Conservation (phyloP, 2,888 invertebrate species). For the Zygothrica quintamaculata region DNA sequence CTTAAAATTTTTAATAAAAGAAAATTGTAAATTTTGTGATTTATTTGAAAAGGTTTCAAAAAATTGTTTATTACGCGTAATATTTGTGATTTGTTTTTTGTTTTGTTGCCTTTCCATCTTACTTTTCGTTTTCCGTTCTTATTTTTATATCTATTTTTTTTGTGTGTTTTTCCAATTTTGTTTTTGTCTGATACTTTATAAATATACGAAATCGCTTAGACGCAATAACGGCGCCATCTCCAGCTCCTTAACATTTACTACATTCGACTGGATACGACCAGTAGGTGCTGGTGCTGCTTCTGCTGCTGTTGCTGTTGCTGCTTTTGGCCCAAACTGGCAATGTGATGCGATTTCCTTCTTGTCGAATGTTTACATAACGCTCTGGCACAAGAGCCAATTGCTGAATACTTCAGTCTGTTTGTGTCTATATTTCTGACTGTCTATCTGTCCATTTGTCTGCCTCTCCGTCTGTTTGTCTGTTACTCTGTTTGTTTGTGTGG, state of each 20-base stretch:
- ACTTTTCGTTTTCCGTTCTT: background rate
- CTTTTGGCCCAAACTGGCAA: background rate
- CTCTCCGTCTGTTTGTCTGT: constrained; percentile 30
- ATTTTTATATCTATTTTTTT: constrained; percentile 7
- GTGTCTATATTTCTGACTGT: constrained; percentile 24
- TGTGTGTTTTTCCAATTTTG: constrained; percentile 15
- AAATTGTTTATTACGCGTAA: no score
- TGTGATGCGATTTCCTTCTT: constrained; percentile 61
- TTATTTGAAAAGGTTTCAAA: no score
- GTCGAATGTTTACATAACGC: constrained; percentile 76
- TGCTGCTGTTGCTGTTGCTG: background rate
- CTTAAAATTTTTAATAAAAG: no score
- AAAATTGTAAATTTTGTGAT: no score
- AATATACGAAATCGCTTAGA: constrained; percentile 61
- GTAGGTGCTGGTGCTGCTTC: background rate
- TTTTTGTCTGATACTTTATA: constrained; percentile 50
- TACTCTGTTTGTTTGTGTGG: constrained; percentile 40
- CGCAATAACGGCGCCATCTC: constrained; percentile 53
- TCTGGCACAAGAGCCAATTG: constrained; percentile 76
- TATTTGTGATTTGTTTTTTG: no score
- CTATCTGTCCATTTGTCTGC: constrained; percentile 36
- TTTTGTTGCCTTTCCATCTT: background rate
- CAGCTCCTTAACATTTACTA: no score
- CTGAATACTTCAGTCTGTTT: constrained; percentile 59
- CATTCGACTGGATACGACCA: no score